Evolutionary conservation across 2,113 vertebrate species (phyloP).

Genomic region (Platanista minor): DNA sequence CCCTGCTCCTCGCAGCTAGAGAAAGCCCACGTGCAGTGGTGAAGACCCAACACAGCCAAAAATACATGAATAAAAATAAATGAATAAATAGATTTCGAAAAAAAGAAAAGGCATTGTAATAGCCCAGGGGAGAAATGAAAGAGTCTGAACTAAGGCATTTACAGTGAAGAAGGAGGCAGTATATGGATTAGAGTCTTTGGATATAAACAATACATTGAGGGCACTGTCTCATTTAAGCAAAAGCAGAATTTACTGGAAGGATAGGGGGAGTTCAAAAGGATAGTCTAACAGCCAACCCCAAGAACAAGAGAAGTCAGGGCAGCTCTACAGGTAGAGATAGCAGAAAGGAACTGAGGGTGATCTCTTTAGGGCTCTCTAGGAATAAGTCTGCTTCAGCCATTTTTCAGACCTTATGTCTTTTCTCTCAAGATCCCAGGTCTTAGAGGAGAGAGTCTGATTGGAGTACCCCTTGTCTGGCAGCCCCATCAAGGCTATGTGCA

Average conservation of each 20-base stretch:
- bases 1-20: no score
- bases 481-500: neutral
- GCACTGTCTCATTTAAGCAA: neutral
- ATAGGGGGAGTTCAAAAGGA: neutral
- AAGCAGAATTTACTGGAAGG: neutral
- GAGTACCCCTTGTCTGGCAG: neutral
- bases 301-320: neutral
- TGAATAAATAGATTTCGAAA: no score
- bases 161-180: neutral
- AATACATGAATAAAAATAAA: no score
- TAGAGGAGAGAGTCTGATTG: neutral
- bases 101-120: neutral
- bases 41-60: no score
- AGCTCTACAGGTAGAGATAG: neutral
- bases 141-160: neutral
- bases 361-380: neutral
- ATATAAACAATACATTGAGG: neutral
- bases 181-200: neutral
- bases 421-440: neutral
- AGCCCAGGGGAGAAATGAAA: neutral
- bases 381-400: neutral
- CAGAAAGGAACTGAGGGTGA: neutral
- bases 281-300: neutral
- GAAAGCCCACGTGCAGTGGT: no score
- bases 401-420: neutral